A percentile compares a stretch with the other conserved stretches of the same genome.
Conservation (phyloP, 2,797 vertebrate species). For the Percopsis omiscomaycus region DNA sequence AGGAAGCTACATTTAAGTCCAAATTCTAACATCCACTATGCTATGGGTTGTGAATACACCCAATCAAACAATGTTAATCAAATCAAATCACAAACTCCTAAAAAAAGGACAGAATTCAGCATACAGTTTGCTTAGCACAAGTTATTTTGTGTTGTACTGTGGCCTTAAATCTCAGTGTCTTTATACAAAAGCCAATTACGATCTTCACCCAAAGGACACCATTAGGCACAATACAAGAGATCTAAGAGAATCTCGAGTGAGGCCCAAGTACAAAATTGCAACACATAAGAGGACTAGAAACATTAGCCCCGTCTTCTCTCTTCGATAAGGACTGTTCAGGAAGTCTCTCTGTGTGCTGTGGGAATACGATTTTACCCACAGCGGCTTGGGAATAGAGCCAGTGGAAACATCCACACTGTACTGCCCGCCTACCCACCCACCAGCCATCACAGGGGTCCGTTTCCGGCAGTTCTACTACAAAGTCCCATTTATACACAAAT, state of each 20-base stretch:
- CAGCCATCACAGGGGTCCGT: slow-evolving; percentile 34
- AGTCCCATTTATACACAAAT: slow-evolving; percentile 41
- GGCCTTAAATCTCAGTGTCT: slow-evolving; percentile 1
- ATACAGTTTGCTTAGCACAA: too few relatives aligned
- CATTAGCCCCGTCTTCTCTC: slow-evolving; percentile 26
- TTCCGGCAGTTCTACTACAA: slow-evolving; percentile 22
- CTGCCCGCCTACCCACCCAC: slow-evolving; percentile 10
- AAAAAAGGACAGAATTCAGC: too few relatives aligned
- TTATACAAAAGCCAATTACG: slow-evolving; percentile 17
- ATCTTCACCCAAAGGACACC: slow-evolving; percentile 17
- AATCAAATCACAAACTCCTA: too few relatives aligned
- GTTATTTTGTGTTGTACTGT: too few relatives aligned
- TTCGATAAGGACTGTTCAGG: slow-evolving; percentile 16
- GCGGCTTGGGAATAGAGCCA: slow-evolving; percentile 46
- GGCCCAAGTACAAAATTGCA: slow-evolving; percentile 35
- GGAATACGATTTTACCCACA: slow-evolving; percentile 44
- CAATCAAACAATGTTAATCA: too few relatives aligned
- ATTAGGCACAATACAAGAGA: slow-evolving; percentile 11
- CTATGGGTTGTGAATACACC: too few relatives aligned
- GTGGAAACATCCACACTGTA: slow-evolving; percentile 32
- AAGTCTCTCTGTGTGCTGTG: slow-evolving; percentile 22
- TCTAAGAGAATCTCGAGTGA: slow-evolving; percentile 23
- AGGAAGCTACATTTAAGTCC: too few relatives aligned
- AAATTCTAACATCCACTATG: too few relatives aligned
- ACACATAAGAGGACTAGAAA: slow-evolving; percentile 44